Evolutionary conservation across 2,888 invertebrate species (phyloP), one percentile per base, ranked within the genome.

Genomic region (Blastobasis adustella): DNA sequence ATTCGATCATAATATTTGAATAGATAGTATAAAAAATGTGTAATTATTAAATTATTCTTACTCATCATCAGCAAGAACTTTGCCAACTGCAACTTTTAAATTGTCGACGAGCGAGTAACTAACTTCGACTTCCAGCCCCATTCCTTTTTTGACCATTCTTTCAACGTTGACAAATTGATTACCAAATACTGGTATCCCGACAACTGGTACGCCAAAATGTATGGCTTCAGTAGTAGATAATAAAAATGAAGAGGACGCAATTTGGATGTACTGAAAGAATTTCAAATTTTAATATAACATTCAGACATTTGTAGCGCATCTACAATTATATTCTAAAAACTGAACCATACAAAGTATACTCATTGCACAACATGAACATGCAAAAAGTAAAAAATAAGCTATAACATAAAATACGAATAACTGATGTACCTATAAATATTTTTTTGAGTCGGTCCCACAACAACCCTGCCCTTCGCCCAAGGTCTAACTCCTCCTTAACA

Each of bases 171-270:
- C 47, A 49, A 71, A 76, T 59, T 85, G 84, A 50, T 84, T 84
- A 6, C 60, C 78, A 41, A 75, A 80, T 0, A 75, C 71, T 6
- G 84, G 83, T 36, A 84, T 70, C 0, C 79, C 82, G 8, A 83
- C 71, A 23, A 75, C 62, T 0, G 84, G 84, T 0, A 73, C 73
- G 0, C 73, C 82, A 40, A 62, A 77, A 52, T 79, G 66, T 5
- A 82, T 58, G 0, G 79, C 57, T 53, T 83, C 85, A 0, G 70
- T 76, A 0, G 68, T 74, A 0, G 83, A 84, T 0, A 83, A 62
- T 0, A 78, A 62, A n/a, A 45, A 84, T 79, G 57, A 84, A 83
- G 0, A 83, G 62, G 0, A 72, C 45, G 53, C 76, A 78, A 52
- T 82, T 84, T 2, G 75, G 73, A 51, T 83, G 84, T 8, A 74